Base-by-base conservation (phyloP, 2,113 vertebrate species). In the Lamprotornis superbus region DNA sequence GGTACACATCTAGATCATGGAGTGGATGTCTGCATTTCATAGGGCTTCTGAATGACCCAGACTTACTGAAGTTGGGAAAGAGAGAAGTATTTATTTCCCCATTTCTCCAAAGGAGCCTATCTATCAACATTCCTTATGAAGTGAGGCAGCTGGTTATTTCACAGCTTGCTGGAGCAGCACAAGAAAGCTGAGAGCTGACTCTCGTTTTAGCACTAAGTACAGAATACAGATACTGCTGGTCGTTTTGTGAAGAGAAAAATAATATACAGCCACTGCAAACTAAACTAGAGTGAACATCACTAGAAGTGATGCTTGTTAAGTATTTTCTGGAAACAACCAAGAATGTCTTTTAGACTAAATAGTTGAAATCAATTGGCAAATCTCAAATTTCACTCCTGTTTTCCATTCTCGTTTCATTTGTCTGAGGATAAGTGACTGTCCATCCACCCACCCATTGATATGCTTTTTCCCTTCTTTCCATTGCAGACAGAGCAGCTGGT, bases 401-500 rank as follows among this genome's bases (percentile, higher is more conserved):
- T 61, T 60, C 35, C 28, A 30, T 46, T 89, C 10, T 59, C 27
- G 33, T 44, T 10, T 63, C 18, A 18, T 64, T 91, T 68, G 9
- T 69, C 37, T 35, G 15, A 33, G 16, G 23, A 49, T 33, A 71
- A 60, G 15, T 63, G 30, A 37, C 15, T 70, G 19, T 27, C 39
- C 44, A 44, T 50, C 50, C 35, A 28, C 5, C 20, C 9, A 40
- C 11, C 4, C 23, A 35, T 11, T 0, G 0, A 35, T 30, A 12
- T 0, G 1, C 5, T 53, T 90, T 87, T 92, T 10, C 46, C 61
- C 70, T 60, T 83, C 88, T 82, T 39, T 86, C 56, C 12, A 44
- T 81, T 64, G 7, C 96, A 98, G 98, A 98, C 98, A 22, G 98
- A 98, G 74, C 98, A 98, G 76, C 61, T 98, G 90, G 90, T 98